Evolutionary conservation across 30 jellyfish, hydroid and myxozoan species (phyloP), one percentile per base, ranked within the genome.

Genomic region (Chironex yamaguchii): DNA sequence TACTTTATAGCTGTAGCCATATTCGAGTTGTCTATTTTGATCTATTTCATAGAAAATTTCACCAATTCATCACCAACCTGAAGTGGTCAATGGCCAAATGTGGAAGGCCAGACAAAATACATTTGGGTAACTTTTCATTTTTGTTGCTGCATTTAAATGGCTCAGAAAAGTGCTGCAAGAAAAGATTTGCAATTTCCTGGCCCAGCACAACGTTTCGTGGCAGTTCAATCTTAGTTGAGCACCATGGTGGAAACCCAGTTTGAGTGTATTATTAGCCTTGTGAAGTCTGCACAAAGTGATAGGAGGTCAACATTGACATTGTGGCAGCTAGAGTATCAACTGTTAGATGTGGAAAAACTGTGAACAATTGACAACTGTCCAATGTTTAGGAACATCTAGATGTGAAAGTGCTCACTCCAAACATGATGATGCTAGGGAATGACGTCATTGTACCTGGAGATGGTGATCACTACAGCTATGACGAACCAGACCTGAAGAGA

Each of bases 231-330:
- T 84, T 14, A 84, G 94, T 73, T 25, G 89, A 25, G 94, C 94
- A 4, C 89, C 94, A n/a, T 84, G 94, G 89, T 84, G 94, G 94
- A 89, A n/a, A n/a, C n/a, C n/a, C n/a, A n/a, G n/a, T n/a, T n/a
- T n/a, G n/a, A n/a, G n/a, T n/a, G n/a, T n/a, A n/a, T n/a, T n/a
- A n/a, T n/a, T n/a, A n/a, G n/a, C n/a, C n/a, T n/a, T n/a, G n/a
- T n/a, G n/a, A n/a, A n/a, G n/a, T n/a, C n/a, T n/a, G n/a, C n/a
- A n/a, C n/a, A n/a, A n/a, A n/a, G n/a, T n/a, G n/a, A n/a, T n/a
- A n/a, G n/a, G n/a, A n/a, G n/a, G n/a, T n/a, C n/a, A n/a, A n/a
- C n/a, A n/a, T n/a, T n/a, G n/a, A n/a, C n/a, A n/a, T n/a, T n/a
- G n/a, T n/a, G 89, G 17, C 89, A 89, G 29, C 79, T 86, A 22